phyloP scores from a whole-genome alignment of 2,888 invertebrate species.

The Pandemis corylana region DNA sequence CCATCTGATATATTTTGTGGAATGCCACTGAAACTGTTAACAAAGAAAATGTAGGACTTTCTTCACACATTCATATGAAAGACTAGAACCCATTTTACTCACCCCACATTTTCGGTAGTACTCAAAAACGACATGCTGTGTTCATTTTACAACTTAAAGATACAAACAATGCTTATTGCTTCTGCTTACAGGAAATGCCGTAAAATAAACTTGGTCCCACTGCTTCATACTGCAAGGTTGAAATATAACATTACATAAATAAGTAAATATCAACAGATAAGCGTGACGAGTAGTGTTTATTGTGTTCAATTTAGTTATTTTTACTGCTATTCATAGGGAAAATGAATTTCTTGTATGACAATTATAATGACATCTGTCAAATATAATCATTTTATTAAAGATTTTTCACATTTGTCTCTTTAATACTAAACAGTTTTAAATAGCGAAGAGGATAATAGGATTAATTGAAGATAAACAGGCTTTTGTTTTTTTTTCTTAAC shows the following conservation, averaged over 20 bases:
- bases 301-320: constrained; percentile 62
- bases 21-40: constrained; percentile 79
- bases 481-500: constrained; percentile 30
- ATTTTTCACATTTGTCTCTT: constrained; percentile 22
- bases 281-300: constrained; percentile 46
- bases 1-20: constrained; percentile 82
- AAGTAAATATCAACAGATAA: constrained; percentile 44
- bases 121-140: constrained; percentile 84
- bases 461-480: constrained; percentile 20
- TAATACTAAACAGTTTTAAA: constrained; percentile 21
- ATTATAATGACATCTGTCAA: constrained; percentile 76
- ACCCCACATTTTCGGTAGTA: constrained; percentile 84
- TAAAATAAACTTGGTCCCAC: constrained; percentile 71
- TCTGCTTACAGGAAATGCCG: constrained; percentile 60
- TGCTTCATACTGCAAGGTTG: constrained; percentile 71
- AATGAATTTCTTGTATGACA: constrained; percentile 64
- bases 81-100: constrained; percentile 50
- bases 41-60: constrained; percentile 23
- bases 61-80: constrained; percentile 1
- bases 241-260: constrained; percentile 43
- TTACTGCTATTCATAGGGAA: constrained; percentile 52
- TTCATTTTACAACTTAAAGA: constrained; percentile 77
- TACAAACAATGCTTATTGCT: constrained; percentile 56
- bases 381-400: constrained; percentile 53
- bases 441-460: constrained; percentile 2